These are phyloP conservation scores for Arnoldichthys spilopterus DNA, from an alignment of 2,797 vertebrate species.

Conservation along the genomic window DNA sequence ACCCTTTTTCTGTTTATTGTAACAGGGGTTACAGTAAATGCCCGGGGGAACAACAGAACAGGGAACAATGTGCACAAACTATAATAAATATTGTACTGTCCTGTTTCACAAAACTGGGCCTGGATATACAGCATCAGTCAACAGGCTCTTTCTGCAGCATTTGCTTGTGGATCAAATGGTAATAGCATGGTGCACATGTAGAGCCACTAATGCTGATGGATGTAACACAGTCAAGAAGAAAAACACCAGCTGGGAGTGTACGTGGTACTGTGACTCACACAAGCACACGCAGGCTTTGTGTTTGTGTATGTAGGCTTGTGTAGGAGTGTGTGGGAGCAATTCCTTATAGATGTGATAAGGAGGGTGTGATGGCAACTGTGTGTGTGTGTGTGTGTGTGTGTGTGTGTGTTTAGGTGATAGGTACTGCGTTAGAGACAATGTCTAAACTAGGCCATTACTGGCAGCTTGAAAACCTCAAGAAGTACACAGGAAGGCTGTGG, in stretches of 20 bases:
- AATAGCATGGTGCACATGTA: not conserved
- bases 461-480: not conserved
- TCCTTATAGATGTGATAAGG: slow-evolving; percentile 7
- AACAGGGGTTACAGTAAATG: not conserved
- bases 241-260: slow-evolving; percentile 28
- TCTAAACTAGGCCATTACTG: slow-evolving; percentile 9
- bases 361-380: slow-evolving; percentile 21
- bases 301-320: slow-evolving; percentile 21
- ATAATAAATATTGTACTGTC: not conserved
- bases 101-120: not conserved
- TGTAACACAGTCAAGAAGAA: not conserved
- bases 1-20: not conserved
- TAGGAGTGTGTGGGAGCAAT: slow-evolving; percentile 3
- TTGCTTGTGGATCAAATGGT: not conserved
- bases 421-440: not conserved
- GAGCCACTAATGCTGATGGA: not conserved
- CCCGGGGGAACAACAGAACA: not conserved
- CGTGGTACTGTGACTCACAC: slow-evolving; percentile 20
- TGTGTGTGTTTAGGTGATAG: slow-evolving; percentile 19
- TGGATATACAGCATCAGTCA: not conserved
- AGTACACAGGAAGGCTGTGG: slow-evolving; percentile 7
- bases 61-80: not conserved
- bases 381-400: slow-evolving; percentile 9
- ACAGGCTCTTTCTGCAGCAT: not conserved
- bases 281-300: slow-evolving; percentile 17